phyloP scores from a whole-genome alignment of 2,797 vertebrate genomes.

The Pachyuromys duprasi region DNA sequence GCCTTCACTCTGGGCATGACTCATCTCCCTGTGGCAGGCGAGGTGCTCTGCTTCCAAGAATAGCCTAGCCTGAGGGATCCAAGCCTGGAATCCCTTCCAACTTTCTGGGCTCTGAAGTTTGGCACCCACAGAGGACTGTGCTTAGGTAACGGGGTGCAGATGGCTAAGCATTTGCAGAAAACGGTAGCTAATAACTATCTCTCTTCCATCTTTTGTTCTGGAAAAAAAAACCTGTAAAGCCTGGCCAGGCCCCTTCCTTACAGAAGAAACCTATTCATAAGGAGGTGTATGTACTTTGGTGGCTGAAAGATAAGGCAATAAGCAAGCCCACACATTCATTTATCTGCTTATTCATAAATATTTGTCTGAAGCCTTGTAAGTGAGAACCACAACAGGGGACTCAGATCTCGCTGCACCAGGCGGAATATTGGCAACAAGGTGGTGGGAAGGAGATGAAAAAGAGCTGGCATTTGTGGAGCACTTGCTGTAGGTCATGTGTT shows the following conservation, averaged over 20 bases:
- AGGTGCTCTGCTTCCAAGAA: slow-evolving; percentile 77
- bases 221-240: not conserved
- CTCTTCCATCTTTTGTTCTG: slow-evolving; percentile 6
- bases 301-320: not conserved
- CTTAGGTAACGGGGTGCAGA: slow-evolving; percentile 76
- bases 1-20: slow-evolving; percentile 71
- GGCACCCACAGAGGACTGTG: slow-evolving; percentile 78
- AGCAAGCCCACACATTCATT: slow-evolving; percentile 33
- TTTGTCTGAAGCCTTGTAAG: not conserved
- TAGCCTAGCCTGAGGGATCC: slow-evolving; percentile 81
- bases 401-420: not conserved
- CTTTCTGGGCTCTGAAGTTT: slow-evolving; percentile 78
- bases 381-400: slow-evolving; percentile 4
- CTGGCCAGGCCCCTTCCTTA: not conserved
- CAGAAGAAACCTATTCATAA: not conserved
- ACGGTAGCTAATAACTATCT: slow-evolving; percentile 30
- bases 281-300: not conserved
- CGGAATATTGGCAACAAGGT: not conserved
- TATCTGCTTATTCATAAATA: slow-evolving; percentile 45
- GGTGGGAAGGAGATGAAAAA: not conserved
- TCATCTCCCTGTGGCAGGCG: slow-evolving; percentile 79
- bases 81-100: slow-evolving; percentile 82
- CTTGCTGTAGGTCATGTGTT: not conserved
- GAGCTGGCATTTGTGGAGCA: not conserved
- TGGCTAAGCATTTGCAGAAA: slow-evolving; percentile 66